Percentiles rank a stretch among this genome's conserved stretches.
Evolutionary conservation across 1,140 invertebrate genomes (phyloP).

Genomic region (Platorchestia sp.): DNA sequence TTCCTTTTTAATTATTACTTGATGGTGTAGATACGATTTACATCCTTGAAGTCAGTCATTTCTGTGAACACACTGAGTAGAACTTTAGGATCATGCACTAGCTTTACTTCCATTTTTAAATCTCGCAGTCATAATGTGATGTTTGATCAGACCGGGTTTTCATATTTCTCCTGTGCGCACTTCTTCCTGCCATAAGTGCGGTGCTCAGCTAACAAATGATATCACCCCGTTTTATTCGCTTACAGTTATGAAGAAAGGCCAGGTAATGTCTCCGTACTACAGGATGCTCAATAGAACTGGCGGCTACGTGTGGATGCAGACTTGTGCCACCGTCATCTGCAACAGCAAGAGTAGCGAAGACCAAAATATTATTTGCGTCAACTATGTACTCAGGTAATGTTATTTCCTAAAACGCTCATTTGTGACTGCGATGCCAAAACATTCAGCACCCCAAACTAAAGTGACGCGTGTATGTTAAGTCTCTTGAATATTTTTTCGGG

Average conservation of each 20-base stretch:
- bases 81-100: background rate
- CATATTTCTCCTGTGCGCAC: background rate
- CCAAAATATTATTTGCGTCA: constrained; percentile 96
- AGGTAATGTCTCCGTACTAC: constrained; percentile 96
- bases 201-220: background rate
- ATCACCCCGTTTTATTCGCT: background rate
- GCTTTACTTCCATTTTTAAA: background rate
- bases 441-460: background rate
- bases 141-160: background rate
- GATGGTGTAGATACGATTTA: too few relatives aligned
- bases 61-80: too few relatives aligned
- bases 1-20: too few relatives aligned
- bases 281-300: constrained; percentile 95
- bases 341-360: constrained; percentile 95
- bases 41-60: too few relatives aligned
- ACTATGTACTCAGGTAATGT: constrained; percentile 89
- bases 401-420: constrained; percentile 60
- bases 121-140: too few relatives aligned
- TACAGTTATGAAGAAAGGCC: constrained; percentile 94
- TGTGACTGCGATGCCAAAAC: too few relatives aligned
- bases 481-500: background rate
- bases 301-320: constrained; percentile 96
- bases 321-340: constrained; percentile 95
- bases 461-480: background rate
- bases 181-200: background rate